These are phyloP conservation scores for Forbesichthys papilliferus DNA, from an alignment of 2,113 vertebrate genomes.

Conservation along the genomic window DNA sequence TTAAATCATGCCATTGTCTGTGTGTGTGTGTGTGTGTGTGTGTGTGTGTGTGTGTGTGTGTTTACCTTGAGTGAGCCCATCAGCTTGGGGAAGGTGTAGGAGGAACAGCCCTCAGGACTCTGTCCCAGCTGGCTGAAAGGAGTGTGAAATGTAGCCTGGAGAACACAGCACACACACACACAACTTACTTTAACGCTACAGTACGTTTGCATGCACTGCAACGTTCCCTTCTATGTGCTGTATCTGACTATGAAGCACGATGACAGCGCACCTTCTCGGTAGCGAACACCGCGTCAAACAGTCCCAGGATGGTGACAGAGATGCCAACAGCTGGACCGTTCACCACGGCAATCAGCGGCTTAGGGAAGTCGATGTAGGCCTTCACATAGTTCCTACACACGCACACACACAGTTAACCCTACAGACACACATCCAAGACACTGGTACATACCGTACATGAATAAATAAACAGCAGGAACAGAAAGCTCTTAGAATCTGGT, in stretches of 20 bases:
- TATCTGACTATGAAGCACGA: not conserved
- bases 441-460: too few relatives aligned
- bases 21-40: not conserved
- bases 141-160: constrained; percentile 83
- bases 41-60: not conserved
- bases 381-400: constrained; percentile 74
- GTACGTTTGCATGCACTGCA: too few relatives aligned
- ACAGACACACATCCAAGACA: not conserved
- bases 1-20: not conserved
- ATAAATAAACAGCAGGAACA: too few relatives aligned
- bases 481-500: too few relatives aligned
- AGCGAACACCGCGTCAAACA: constrained; percentile 84
- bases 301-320: constrained; percentile 77
- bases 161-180: not conserved
- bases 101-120: constrained; percentile 85
- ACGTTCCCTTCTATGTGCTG: not conserved
- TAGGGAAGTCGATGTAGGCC: constrained; percentile 86
- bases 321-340: constrained; percentile 87
- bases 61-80: constrained; percentile 86
- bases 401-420: not conserved
- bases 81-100: constrained; percentile 85
- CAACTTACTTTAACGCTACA: too few relatives aligned
- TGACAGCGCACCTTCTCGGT: constrained; percentile 76
- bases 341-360: constrained; percentile 82
- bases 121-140: constrained; percentile 84